Conservation (phyloP, 2,888 invertebrate genomes). For the Mayetiola destructor region DNA sequence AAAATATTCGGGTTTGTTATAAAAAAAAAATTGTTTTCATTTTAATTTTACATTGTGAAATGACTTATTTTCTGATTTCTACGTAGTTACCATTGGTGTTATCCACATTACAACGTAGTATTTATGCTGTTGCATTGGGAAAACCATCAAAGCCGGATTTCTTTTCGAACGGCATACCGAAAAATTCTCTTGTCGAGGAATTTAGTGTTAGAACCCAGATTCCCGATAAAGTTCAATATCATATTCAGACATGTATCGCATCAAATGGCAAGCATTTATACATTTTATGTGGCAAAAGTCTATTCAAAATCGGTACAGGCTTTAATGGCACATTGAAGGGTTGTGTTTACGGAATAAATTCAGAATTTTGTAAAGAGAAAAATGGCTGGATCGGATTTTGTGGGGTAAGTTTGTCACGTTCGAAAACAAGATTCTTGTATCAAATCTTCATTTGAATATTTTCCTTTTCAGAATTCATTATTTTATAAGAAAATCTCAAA, state of each 20-base stretch:
- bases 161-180: slow-evolving; percentile 75
- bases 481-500: slow-evolving; percentile 54
- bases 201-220: slow-evolving; percentile 30
- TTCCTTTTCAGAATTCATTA: slow-evolving; percentile 53
- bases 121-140: slow-evolving; percentile 75
- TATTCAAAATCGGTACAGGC: slow-evolving; percentile 90
- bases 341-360: slow-evolving; percentile 71
- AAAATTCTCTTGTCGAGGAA: slow-evolving; percentile 55
- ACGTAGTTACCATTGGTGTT: slow-evolving; percentile 79
- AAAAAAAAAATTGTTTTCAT: slow-evolving; percentile 13
- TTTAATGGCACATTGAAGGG: slow-evolving; percentile 86
- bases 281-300: slow-evolving; percentile 65
- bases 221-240: slow-evolving; percentile 39
- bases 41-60: slow-evolving; percentile 14
- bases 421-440: background rate
- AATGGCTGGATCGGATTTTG: slow-evolving; percentile 77
- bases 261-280: slow-evolving; percentile 86
- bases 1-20: slow-evolving; percentile 56
- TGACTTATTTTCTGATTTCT: slow-evolving; percentile 18
- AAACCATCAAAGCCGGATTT: slow-evolving; percentile 74
- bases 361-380: slow-evolving; percentile 66
- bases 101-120: slow-evolving; percentile 72
- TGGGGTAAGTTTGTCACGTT: slow-evolving; percentile 42
- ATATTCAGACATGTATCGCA: slow-evolving; percentile 47
- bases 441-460: slow-evolving; percentile 11